Conservation (phyloP, 2,113 vertebrate genomes). For the Pseudopipra pipra region DNA sequence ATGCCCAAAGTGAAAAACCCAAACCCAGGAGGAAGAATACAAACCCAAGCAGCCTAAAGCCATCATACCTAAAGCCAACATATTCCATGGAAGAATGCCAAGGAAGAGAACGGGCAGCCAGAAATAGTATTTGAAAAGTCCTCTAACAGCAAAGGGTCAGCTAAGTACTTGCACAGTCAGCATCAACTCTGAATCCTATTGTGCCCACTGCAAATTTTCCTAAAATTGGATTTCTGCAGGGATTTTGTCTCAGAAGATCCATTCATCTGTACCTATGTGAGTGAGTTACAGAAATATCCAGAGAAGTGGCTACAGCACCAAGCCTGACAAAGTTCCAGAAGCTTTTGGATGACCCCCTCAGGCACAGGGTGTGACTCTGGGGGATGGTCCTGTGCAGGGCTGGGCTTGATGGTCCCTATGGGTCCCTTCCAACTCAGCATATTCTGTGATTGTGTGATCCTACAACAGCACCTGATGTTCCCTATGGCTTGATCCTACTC, state of each 20-base stretch:
- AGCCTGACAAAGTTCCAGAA: not conserved
- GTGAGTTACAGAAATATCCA: not conserved
- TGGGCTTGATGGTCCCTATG: not conserved
- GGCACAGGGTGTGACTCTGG: not conserved
- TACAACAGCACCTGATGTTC: not conserved
- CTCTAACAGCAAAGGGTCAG: not conserved
- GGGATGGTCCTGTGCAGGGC: too few species aligned
- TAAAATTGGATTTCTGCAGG: not conserved
- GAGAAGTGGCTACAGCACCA: not conserved
- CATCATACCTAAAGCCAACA: not conserved
- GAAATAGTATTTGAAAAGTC: not conserved
- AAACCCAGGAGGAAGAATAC: not conserved
- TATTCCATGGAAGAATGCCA: not conserved
- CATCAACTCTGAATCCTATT: not conserved
- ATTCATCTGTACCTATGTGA: not conserved
- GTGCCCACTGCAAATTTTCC: fast-evolving
- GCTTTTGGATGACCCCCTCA: not conserved
- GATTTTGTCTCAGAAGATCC: not conserved
- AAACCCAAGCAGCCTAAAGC: not conserved
- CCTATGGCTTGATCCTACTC: not conserved
- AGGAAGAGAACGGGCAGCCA: not conserved
- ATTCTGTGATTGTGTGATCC: not conserved
- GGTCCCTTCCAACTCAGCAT: not conserved
- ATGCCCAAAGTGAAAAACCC: not conserved
- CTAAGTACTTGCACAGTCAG: not conserved